phyloP scores from a whole-genome alignment of 2,113 vertebrate species.

The Amphiprion percula region DNA sequence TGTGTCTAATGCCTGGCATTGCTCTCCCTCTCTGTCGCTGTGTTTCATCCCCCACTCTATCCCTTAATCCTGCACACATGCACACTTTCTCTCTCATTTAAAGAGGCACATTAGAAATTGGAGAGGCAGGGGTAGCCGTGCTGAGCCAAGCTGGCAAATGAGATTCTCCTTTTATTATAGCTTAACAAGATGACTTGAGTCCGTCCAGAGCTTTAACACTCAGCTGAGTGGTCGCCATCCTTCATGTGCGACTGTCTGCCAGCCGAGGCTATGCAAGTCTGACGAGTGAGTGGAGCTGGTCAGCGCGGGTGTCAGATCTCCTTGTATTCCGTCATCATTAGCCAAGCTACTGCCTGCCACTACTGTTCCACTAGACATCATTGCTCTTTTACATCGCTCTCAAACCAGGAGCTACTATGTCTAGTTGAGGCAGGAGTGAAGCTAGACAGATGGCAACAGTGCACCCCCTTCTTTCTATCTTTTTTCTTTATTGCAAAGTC shows the following conservation, averaged over 20 bases:
- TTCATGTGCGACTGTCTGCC: conserved; percentile 40
- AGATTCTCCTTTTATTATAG: conserved; percentile 54
- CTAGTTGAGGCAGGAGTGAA: conserved; percentile 31
- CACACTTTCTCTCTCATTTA: conserved; percentile 58
- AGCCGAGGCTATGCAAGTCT: neutral
- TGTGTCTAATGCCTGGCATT: conserved; percentile 68
- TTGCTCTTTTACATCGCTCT: conserved; percentile 43
- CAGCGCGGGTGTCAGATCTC: conserved; percentile 37
- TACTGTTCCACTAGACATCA: conserved; percentile 34
- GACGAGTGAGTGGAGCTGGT: conserved; percentile 34
- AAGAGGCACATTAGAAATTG: conserved; percentile 72
- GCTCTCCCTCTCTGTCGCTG: conserved; percentile 41
- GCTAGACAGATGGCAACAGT: conserved; percentile 61
- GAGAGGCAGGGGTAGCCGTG: conserved; percentile 43
- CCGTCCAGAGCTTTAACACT: conserved; percentile 50
- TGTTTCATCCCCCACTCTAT: conserved; percentile 60
- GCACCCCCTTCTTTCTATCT: neutral
- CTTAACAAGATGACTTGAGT: conserved; percentile 55
- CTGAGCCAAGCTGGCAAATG: conserved; percentile 63
- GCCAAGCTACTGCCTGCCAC: conserved; percentile 44
- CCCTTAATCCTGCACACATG: conserved; percentile 71
- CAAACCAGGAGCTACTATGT: conserved; percentile 34
- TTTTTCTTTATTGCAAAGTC: neutral
- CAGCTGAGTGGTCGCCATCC: conserved; percentile 42
- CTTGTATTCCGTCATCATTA: conserved; percentile 63